Percentiles rank a stretch among this genome's conserved stretches.
Evolutionary conservation across 1,140 invertebrate species (phyloP).

Genomic region (Alviniconcha marisindica): DNA sequence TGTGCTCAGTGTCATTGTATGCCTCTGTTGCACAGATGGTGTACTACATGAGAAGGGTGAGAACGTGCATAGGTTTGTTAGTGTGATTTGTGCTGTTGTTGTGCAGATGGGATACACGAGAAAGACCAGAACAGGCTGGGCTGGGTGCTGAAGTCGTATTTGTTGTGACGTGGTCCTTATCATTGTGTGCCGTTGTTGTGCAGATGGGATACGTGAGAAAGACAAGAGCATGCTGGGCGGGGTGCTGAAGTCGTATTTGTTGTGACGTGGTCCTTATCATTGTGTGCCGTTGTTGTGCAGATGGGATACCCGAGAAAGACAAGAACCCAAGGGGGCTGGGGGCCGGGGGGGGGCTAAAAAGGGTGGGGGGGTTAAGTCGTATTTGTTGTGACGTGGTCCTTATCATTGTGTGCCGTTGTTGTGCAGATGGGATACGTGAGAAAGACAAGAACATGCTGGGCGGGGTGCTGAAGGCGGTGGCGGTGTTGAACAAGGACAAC

Average conservation of each 20-base stretch:
- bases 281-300: too few species aligned
- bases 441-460: conserved; percentile 86
- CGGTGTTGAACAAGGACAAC: conserved; percentile 87
- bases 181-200: conserved; percentile 63
- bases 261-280: conserved; percentile 87
- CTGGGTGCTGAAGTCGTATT: too few species aligned
- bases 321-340: too few species aligned
- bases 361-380: too few species aligned
- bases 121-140: too few species aligned
- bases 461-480: conserved; percentile 87
- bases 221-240: conserved; percentile 85
- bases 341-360: too few species aligned
- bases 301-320: too few species aligned
- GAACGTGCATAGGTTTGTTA: conserved; percentile 83
- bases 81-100: too few species aligned
- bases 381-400: too few species aligned
- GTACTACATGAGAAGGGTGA: conserved; percentile 89
- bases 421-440: conserved; percentile 91
- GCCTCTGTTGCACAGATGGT: conserved; percentile 83
- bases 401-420: neutral
- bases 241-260: conserved; percentile 86
- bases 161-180: too few species aligned
- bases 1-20: neutral
- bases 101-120: too few species aligned
- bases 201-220: conserved; percentile 91